These are phyloP conservation scores for Phymastichus coffea DNA, from an alignment of 1,140 invertebrate species.

Conservation along the genomic window DNA sequence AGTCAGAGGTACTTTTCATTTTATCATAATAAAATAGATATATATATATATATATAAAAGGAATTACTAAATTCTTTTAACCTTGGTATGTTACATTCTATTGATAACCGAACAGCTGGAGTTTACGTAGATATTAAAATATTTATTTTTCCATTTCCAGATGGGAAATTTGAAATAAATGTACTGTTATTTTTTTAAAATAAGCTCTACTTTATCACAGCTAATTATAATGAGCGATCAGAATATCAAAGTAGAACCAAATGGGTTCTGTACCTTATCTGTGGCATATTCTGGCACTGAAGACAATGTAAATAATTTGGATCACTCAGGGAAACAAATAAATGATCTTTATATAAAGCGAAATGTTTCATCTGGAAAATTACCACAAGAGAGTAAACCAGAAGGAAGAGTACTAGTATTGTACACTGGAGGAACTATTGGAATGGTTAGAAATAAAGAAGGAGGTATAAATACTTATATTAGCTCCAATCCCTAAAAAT, in stretches of 20 bases:
- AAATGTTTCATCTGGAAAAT: slow-evolving; percentile 26
- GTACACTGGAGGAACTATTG: slow-evolving; percentile 88
- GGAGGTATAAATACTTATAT: slow-evolving; percentile 59
- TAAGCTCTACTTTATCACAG: too few species aligned
- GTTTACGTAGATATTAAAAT: too few species aligned
- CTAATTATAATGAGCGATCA: neutral
- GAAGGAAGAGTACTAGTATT: slow-evolving; percentile 68
- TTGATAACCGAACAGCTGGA: too few species aligned
- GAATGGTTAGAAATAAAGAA: slow-evolving; percentile 75
- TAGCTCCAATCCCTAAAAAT: too few species aligned
- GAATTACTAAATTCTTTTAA: too few species aligned
- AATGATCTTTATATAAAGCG: neutral
- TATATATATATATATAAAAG: too few species aligned
- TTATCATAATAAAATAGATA: too few species aligned
- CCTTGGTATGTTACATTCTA: too few species aligned
- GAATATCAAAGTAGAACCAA: neutral
- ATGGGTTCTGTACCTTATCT: neutral
- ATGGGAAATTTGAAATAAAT: too few species aligned
- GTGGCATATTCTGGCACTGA: neutral
- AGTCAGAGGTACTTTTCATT: too few species aligned
- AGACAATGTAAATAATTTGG: neutral
- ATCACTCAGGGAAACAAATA: neutral
- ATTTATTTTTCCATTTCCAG: too few species aligned
- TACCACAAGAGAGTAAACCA: slow-evolving; percentile 31
- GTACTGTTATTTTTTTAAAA: too few species aligned